A percentile compares a stretch with the other conserved stretches of the same genome.
These are phyloP conservation scores for Ammospiza nelsoni DNA, from an alignment of 2,113 vertebrate species.

Conservation along the genomic window DNA sequence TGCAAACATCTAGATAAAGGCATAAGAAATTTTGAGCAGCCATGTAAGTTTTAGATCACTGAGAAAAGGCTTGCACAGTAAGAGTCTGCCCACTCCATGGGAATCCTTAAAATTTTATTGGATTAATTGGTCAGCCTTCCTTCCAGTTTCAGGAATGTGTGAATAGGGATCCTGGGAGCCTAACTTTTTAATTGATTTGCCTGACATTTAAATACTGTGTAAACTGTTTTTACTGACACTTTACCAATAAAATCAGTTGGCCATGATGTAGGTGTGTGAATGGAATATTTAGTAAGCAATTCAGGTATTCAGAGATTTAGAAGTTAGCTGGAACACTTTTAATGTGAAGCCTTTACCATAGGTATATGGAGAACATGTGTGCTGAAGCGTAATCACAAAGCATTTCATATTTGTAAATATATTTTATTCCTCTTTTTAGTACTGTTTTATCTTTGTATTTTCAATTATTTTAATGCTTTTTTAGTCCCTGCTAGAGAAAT, in stretches of 20 bases:
- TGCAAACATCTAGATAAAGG: not conserved
- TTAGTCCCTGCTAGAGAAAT: not conserved
- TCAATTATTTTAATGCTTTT: not conserved
- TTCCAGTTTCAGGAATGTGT: not conserved
- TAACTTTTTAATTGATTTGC: not conserved
- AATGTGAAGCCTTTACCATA: not conserved
- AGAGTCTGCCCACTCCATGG: not conserved
- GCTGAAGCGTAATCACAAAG: not conserved
- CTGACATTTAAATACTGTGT: not conserved
- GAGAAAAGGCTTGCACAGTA: not conserved
- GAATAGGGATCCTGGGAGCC: not conserved
- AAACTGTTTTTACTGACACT: not conserved
- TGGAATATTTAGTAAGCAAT: not conserved
- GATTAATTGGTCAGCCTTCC: not conserved
- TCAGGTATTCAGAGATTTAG: not conserved
- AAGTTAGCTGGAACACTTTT: not conserved
- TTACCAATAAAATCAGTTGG: not conserved
- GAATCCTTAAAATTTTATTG: not conserved
- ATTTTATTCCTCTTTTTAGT: not conserved
- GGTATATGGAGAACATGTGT: not conserved
- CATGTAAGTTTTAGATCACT: not conserved
- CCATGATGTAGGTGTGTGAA: not conserved
- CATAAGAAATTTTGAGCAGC: not conserved
- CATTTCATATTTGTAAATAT: not conserved
- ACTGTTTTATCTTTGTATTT: not conserved